phyloP scores from a whole-genome alignment of 92 coral and sea anemone genomes.

The Zoanthus solanderi region DNA sequence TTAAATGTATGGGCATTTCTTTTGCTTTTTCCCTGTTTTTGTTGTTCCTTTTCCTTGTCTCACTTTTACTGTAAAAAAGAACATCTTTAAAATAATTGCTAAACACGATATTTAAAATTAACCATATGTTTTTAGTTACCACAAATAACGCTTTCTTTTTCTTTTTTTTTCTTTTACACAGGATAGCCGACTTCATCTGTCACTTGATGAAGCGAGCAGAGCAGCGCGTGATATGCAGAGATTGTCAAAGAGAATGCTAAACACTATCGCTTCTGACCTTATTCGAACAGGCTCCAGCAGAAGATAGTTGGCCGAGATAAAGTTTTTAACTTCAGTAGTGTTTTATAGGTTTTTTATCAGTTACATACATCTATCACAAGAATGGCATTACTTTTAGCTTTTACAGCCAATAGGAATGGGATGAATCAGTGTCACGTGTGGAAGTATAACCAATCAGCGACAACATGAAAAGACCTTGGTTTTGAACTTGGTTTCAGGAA shows the following conservation, averaged over 20 bases:
- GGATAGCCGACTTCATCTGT: constrained; percentile 76
- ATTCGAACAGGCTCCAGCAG: constrained; percentile 74
- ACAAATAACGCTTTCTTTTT: neutral
- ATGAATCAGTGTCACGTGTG: too few species aligned
- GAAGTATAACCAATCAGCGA: too few species aligned
- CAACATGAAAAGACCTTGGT: too few species aligned
- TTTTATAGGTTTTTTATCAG: neutral
- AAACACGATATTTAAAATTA: neutral
- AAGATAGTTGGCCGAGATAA: neutral
- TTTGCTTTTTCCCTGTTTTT: too few species aligned
- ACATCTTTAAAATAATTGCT: neutral
- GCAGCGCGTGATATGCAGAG: constrained; percentile 96
- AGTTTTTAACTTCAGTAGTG: neutral
- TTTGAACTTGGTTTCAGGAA: too few species aligned
- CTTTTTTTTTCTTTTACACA: constrained; percentile 45
- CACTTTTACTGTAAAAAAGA: too few species aligned
- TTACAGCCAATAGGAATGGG: too few species aligned
- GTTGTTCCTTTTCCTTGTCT: too few species aligned
- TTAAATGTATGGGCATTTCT: too few species aligned
- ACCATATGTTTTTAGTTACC: too few species aligned
- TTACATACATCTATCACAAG: neutral
- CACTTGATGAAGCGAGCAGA: constrained; percentile 94
- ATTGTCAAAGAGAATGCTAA: constrained; percentile 90
- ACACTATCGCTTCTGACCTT: constrained; percentile 81
- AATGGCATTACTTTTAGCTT: too few species aligned